Base-by-base conservation (phyloP, 2,113 vertebrate species). In the Phaethon lepturus region DNA sequence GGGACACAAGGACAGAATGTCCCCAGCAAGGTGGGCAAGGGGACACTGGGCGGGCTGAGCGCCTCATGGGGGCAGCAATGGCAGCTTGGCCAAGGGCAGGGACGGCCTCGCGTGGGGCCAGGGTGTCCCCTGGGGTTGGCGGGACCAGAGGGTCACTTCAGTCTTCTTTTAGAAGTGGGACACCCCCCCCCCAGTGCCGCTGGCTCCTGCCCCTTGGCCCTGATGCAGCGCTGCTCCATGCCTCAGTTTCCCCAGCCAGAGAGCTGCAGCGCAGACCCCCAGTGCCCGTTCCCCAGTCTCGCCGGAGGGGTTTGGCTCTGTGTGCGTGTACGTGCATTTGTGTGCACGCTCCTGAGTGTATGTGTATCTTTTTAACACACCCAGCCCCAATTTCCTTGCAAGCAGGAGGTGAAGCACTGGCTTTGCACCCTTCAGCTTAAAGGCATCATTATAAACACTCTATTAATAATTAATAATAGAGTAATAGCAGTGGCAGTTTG, bases 401-500 rank as follows among this genome's bases (percentile, higher is more conserved):
- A 19, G 68, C 33, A 73, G 76, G 50, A 26, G 52, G 23, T 3
- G n/a, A 60, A 68, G 47, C 8, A 52, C 35, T 38, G 28, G 12
- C 66, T 47, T 17, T 50, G 62, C 71, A 75, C 59, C 67, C 59
- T 33, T 17, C 74, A 19, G 31, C 47, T 67, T 22, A 1, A 11
- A 42, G 10, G 19, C 26, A 28, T 16, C 63, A 63, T 83, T 33
- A 50, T 22, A 49, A 94, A 42, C 28, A 4, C 19, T 0, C 40
- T 20, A 49, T 95, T 82, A 93, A 90, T 96, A 96, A 94, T 87
- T 87, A 91, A 95, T 72, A 78, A 40, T 4, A 5, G 71, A 66
- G 90, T 90, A 92, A 91, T 52, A n/a, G 95, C 73, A 60, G 40
- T 9, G 7, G 73, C 81, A 53, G 60, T 18, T 47, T 1, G 14